phyloP scores from a whole-genome alignment of 2,888 invertebrate genomes.

The Caenorhabditis doughertyi region DNA sequence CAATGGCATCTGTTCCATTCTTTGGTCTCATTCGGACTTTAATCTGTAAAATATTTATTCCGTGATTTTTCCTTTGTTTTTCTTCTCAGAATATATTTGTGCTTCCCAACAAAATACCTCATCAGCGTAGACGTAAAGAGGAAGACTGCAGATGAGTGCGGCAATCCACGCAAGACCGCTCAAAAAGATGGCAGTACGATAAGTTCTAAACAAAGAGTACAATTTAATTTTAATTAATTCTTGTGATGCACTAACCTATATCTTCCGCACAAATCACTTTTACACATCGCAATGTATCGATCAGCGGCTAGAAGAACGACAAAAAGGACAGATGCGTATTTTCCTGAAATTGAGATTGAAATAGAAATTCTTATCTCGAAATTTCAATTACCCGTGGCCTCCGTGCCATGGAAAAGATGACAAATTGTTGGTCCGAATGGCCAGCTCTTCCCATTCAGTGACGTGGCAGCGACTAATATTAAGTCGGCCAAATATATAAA shows the following conservation, averaged over 20 bases:
- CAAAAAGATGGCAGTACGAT: constrained; percentile 74
- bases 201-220: constrained; percentile 67
- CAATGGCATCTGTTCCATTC: constrained; percentile 61
- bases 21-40: constrained; percentile 63
- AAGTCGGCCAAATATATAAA: constrained; percentile 81
- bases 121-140: constrained; percentile 78
- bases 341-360: constrained; percentile 69
- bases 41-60: constrained; percentile 44
- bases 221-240: constrained; percentile 31
- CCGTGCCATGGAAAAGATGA: constrained; percentile 81
- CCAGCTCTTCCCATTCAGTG: constrained; percentile 81
- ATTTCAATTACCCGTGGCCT: constrained; percentile 77
- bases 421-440: constrained; percentile 80
- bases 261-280: constrained; percentile 68
- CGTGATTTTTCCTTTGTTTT: neutral
- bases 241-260: constrained; percentile 63
- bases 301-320: constrained; percentile 81
- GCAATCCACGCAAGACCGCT: constrained; percentile 78
- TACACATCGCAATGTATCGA: constrained; percentile 82
- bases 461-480: constrained; percentile 80
- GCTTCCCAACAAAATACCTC: constrained; percentile 69
- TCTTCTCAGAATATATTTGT: constrained; percentile 10
- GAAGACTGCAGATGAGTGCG: constrained; percentile 77
- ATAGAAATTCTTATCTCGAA: constrained; percentile 3
- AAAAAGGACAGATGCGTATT: constrained; percentile 81